Conservation (phyloP, 2,113 vertebrate genomes). For the Pygathrix nemaeus region DNA sequence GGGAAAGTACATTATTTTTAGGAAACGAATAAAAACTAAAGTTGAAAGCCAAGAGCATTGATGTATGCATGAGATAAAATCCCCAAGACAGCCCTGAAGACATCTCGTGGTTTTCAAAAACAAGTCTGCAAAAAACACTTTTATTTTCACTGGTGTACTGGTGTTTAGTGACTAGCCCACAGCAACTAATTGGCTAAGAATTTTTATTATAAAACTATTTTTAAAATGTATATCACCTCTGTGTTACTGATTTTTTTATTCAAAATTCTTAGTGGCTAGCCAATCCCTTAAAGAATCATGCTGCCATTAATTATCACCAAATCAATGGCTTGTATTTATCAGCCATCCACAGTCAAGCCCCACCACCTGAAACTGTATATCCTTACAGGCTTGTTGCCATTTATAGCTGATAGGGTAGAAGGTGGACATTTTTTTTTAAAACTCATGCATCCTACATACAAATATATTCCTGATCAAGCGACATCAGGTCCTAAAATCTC, state of each 20-base stretch:
- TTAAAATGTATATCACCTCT: background rate
- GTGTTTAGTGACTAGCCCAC: background rate
- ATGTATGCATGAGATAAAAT: background rate
- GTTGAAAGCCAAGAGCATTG: background rate
- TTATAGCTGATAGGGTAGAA: background rate
- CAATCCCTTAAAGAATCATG: background rate
- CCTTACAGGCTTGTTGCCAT: background rate
- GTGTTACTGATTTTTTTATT: background rate
- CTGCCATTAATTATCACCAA: background rate
- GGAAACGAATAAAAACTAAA: background rate
- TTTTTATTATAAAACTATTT: background rate
- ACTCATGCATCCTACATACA: background rate
- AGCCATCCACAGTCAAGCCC: background rate
- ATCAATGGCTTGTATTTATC: background rate
- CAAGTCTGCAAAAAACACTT: background rate
- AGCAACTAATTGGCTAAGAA: background rate
- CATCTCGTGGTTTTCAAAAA: background rate
- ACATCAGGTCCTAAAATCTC: background rate
- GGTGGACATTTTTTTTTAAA: background rate
- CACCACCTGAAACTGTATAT: background rate
- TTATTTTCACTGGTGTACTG: background rate
- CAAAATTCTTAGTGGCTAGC: background rate
- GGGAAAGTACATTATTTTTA: background rate
- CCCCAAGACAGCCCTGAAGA: background rate
- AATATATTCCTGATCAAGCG: background rate